These are phyloP conservation scores for Orchesella cincta DNA, from an alignment of 1,140 invertebrate genomes.

Conservation along the genomic window DNA sequence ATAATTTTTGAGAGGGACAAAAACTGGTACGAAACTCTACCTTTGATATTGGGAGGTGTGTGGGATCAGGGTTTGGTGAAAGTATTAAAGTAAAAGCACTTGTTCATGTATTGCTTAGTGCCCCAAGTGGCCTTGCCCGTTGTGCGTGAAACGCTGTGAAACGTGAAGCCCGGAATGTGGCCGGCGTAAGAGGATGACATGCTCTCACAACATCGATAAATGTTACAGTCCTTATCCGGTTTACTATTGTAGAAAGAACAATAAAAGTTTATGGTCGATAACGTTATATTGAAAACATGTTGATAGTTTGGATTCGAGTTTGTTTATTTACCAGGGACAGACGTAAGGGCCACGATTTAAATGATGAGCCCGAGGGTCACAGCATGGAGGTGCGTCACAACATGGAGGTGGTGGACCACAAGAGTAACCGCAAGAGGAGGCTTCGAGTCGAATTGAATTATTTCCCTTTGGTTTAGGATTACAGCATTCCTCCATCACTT, in stretches of 20 bases:
- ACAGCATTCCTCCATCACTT: not conserved
- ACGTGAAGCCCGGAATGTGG: slow-evolving; percentile 49
- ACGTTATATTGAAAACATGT: too few species aligned
- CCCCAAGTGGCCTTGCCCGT: slow-evolving; percentile 44
- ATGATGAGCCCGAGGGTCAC: slow-evolving; percentile 43
- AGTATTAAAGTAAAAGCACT: slow-evolving; percentile 48
- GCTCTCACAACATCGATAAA: slow-evolving; percentile 48
- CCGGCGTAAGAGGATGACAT: slow-evolving; percentile 45
- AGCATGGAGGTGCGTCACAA: slow-evolving; percentile 33
- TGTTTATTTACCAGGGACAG: slow-evolving; percentile 40
- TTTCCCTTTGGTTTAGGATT: not conserved
- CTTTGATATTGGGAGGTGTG: too few species aligned
- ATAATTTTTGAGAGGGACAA: not conserved
- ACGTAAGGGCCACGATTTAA: slow-evolving; percentile 44
- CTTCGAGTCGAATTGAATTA: not conserved
- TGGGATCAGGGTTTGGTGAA: slow-evolving; percentile 26
- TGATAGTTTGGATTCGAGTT: not conserved
- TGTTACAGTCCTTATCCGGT: slow-evolving; percentile 38
- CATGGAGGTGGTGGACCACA: slow-evolving; percentile 33
- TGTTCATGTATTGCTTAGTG: slow-evolving; percentile 48
- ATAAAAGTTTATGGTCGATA: slow-evolving; percentile 18
- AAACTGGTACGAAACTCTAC: too few species aligned
- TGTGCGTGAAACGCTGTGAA: slow-evolving; percentile 45
- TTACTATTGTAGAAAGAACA: slow-evolving; percentile 30
- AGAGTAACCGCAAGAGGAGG: not conserved